Conservation (phyloP, 2,797 vertebrate genomes). For the Argentina silus region DNA sequence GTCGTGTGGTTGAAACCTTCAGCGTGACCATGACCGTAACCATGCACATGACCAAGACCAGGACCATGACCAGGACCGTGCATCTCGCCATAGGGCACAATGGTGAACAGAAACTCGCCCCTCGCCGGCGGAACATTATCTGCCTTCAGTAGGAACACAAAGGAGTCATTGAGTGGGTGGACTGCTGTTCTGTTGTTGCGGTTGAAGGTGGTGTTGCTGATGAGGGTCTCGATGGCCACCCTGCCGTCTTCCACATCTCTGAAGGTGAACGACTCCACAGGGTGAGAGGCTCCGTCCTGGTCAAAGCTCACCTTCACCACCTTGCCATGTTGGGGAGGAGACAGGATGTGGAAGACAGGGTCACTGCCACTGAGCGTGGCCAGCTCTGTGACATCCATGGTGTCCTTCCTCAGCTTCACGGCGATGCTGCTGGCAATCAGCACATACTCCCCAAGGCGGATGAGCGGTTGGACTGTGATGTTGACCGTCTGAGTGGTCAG, state of each 20-base stretch:
- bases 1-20: slow-evolving; percentile 49
- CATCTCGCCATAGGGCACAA: slow-evolving; percentile 78
- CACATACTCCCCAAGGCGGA: slow-evolving; percentile 72
- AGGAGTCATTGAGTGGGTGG: slow-evolving; percentile 82
- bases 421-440: slow-evolving; percentile 77
- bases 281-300: slow-evolving; percentile 62
- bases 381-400: slow-evolving; percentile 88
- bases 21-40: background rate
- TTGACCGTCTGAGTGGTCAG: slow-evolving; percentile 73
- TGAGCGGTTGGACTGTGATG: slow-evolving; percentile 80
- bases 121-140: slow-evolving; percentile 84
- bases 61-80: slow-evolving; percentile 35
- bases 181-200: slow-evolving; percentile 38
- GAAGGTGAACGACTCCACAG: slow-evolving; percentile 80
- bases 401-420: slow-evolving; percentile 79
- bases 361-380: slow-evolving; percentile 82
- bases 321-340: slow-evolving; percentile 82
- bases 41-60: slow-evolving; percentile 34
- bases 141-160: slow-evolving; percentile 86
- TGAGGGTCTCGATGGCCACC: slow-evolving; percentile 79
- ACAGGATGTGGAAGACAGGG: slow-evolving; percentile 83
- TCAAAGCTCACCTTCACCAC: slow-evolving; percentile 78
- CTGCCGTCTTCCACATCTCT: slow-evolving; percentile 83
- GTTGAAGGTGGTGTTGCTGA: slow-evolving; percentile 52
- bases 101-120: slow-evolving; percentile 83